Conservation (phyloP, 2,888 invertebrate species). For the Onchidella celtica region DNA sequence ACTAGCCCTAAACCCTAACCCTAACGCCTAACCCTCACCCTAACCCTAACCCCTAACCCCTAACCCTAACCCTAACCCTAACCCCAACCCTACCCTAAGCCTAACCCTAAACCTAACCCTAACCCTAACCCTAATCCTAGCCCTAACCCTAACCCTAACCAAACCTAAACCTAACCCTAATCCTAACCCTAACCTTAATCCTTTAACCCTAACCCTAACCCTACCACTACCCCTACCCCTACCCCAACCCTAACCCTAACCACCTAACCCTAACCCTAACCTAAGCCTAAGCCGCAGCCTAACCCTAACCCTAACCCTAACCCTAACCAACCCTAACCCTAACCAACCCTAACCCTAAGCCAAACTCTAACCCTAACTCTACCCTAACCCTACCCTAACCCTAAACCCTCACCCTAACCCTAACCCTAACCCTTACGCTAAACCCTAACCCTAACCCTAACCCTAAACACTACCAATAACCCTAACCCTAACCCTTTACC, state of each 20-base stretch:
- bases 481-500: slow-evolving; percentile 10
- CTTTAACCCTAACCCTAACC: slow-evolving; percentile 59
- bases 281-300: slow-evolving; percentile 18
- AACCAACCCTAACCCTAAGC: slow-evolving; percentile 53
- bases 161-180: too few relatives aligned
- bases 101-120: slow-evolving; percentile 51
- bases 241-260: slow-evolving; percentile 46
- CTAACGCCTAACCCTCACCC: slow-evolving; percentile 17
- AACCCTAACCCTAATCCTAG: slow-evolving; percentile 51
- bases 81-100: slow-evolving; percentile 37
- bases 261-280: slow-evolving; percentile 32
- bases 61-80: too few relatives aligned
- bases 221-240: too few relatives aligned
- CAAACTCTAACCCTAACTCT: slow-evolving; percentile 56
- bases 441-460: slow-evolving; percentile 55
- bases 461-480: slow-evolving; percentile 50
- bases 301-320: slow-evolving; percentile 25
- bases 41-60: too few relatives aligned
- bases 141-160: slow-evolving; percentile 26
- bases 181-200: background rate
- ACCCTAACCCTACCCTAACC: slow-evolving; percentile 49
- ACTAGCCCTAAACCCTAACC: slow-evolving; percentile 41
- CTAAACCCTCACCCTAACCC: slow-evolving; percentile 11
- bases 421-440: slow-evolving; percentile 49
- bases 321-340: slow-evolving; percentile 23